Evolutionary conservation across 2,888 invertebrate genomes (phyloP), one percentile per base, ranked within the genome.

Genomic region (Xanthostigma xanthostigma): DNA sequence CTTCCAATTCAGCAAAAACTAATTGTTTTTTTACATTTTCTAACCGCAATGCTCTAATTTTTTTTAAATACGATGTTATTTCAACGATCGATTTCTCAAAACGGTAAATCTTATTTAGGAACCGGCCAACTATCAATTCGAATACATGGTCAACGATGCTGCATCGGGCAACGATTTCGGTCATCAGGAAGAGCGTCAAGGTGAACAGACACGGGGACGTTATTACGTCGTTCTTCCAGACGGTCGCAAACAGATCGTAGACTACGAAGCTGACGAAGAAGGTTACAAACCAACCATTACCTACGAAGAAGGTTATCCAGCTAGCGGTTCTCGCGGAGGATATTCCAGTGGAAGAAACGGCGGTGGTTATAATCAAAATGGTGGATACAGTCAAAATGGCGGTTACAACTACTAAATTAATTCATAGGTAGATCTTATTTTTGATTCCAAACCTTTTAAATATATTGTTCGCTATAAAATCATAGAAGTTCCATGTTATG

Each of bases 221-320:
- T 81, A 81, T 66, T 79, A 79, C 56, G 81, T 81, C 1, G 63
- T 79, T 4, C 64, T 81, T 48, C 81, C 81, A 53, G 81, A 81
- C 63, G 81, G 81, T 43, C 74, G 81, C 58, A 80, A 76, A 60
- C 70, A 78, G 72, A 78, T 78, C 39, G 82, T 82, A 0, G 74
- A 76, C 55, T 83, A 82, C 64, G 79, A 78, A 58, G 83, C 82
- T 8, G 80, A 82, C 57, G 70, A 76, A 59, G 69, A 75, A 41
- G 83, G 83, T 1, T 83, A 77, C 67, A 74, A 74, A 53, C 82
- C 83, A 12, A 76, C 71, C 56, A 78, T 82, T 51, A 72, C 77
- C 1, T 82, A 81, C 61, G 79, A 81, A 62, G 77, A 79, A 58
- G 62, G 61, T 44, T 58, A 58, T 11, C 45, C 14, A 10, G 17